Evolutionary conservation across 2,888 invertebrate species (phyloP).

Genomic region (Cacoxenus indagator): DNA sequence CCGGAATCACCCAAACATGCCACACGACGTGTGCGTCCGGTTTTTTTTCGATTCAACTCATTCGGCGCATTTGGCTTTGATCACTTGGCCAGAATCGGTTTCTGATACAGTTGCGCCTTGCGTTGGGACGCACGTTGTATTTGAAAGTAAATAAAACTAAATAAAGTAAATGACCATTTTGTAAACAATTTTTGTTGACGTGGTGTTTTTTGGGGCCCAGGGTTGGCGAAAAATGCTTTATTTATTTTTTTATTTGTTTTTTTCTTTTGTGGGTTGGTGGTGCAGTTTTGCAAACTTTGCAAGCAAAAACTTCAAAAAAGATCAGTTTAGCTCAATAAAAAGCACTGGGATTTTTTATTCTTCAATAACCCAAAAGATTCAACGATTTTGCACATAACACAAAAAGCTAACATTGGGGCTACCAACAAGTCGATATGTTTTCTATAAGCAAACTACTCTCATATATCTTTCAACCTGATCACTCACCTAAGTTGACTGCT

Average conservation of each 20-base stretch:
- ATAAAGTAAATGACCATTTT: background rate
- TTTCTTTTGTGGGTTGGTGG: background rate
- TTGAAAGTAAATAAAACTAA: slow-evolving; percentile 26
- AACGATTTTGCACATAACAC: too few species aligned
- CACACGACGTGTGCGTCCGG: slow-evolving; percentile 53
- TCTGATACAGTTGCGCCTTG: slow-evolving; percentile 18
- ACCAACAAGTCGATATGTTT: too few species aligned
- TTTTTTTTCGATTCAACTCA: background rate
- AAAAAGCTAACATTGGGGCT: too few species aligned
- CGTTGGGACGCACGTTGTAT: slow-evolving; percentile 10
- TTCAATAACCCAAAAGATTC: too few species aligned
- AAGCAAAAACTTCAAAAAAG: too few species aligned
- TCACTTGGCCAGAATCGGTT: slow-evolving; percentile 31
- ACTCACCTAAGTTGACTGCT: too few species aligned
- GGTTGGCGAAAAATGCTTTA: slow-evolving; percentile 23
- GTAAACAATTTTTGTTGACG: background rate
- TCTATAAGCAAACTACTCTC: too few species aligned
- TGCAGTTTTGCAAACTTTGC: too few species aligned
- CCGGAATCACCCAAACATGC: background rate
- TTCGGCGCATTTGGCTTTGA: slow-evolving; percentile 52
- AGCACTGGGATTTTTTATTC: too few species aligned
- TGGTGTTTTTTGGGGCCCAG: background rate
- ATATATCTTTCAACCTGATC: too few species aligned
- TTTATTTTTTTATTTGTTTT: background rate
- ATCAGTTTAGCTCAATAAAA: too few species aligned